Evolutionary conservation across 1,140 invertebrate genomes (phyloP).

Genomic region (Hyposmocoma kahamanoa): DNA sequence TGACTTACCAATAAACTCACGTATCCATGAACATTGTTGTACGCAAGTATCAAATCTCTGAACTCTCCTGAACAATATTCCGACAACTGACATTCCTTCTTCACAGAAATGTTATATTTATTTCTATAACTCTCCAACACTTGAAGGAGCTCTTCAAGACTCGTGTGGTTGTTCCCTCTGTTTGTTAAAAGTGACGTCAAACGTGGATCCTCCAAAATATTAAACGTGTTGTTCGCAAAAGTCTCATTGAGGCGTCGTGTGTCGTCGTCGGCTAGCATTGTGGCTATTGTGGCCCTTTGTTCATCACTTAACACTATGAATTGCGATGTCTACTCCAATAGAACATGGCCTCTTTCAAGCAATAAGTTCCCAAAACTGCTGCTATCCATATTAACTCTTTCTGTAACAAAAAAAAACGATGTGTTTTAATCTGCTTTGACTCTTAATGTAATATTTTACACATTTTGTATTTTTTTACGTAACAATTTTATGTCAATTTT

Average conservation of each 20-base stretch:
- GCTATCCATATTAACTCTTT: too few relatives aligned
- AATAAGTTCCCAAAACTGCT: too few relatives aligned
- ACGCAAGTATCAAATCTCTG: conserved; percentile 48
- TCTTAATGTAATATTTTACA: too few relatives aligned
- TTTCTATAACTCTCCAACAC: conserved; percentile 43
- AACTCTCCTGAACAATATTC: conserved; percentile 58
- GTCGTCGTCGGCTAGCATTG: conserved; percentile 44
- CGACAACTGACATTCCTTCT: conserved; percentile 47
- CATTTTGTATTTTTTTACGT: too few relatives aligned
- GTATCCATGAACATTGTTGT: conserved; percentile 61
- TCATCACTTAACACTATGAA: conserved; percentile 42
- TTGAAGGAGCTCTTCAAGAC: conserved; percentile 41
- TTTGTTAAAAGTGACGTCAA: conserved; percentile 45
- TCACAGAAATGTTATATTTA: conserved; percentile 49
- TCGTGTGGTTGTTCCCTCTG: conserved; percentile 42
- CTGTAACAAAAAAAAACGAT: too few relatives aligned
- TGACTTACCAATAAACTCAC: conserved; percentile 57
- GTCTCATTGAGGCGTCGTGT: conserved; percentile 21
- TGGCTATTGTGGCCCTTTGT: conserved; percentile 19
- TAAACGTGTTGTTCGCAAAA: conserved; percentile 30
- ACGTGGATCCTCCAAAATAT: conserved; percentile 40
- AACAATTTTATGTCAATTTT: too few relatives aligned
- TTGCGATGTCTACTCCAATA: too few relatives aligned
- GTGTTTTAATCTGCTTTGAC: too few relatives aligned
- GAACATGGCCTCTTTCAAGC: too few relatives aligned